phyloP scores from a whole-genome alignment of 2,888 invertebrate genomes.

The Sicus ferrugineus region DNA sequence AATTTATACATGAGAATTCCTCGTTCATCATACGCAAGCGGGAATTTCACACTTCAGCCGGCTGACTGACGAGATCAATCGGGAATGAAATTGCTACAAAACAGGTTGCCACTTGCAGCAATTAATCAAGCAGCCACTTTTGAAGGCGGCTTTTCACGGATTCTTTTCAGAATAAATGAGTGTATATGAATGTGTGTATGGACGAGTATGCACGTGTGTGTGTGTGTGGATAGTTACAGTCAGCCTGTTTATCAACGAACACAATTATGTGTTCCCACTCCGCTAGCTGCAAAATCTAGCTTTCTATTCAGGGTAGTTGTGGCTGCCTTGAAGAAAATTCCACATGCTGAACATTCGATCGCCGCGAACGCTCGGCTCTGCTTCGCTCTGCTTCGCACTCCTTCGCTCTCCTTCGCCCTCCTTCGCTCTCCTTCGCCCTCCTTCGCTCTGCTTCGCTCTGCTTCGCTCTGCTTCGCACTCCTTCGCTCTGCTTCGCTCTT shows the following conservation, averaged over 20 bases:
- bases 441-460: not conserved
- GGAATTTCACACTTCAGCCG: too few species aligned
- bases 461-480: not conserved
- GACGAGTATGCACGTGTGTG: too few species aligned
- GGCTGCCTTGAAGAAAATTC: not conserved
- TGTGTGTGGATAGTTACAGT: not conserved
- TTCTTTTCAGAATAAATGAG: not conserved
- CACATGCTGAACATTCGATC: conserved; percentile 19
- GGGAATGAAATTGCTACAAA: not conserved
- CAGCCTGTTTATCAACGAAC: not conserved
- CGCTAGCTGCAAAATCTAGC: not conserved
- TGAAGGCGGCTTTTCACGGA: not conserved
- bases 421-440: too few species aligned
- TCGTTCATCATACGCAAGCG: too few species aligned
- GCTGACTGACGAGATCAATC: not conserved
- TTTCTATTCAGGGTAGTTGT: conserved; percentile 3
- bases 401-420: not conserved
- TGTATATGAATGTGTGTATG: not conserved
- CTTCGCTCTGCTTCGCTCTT: conserved; percentile 19
- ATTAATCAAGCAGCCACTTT: conserved; percentile 21
- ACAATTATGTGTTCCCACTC: not conserved
- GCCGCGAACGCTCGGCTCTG: not conserved
- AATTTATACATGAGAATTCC: too few species aligned
- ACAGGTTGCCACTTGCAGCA: not conserved
- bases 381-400: not conserved